Percentiles rank a stretch among this genome's conserved stretches.
These are phyloP conservation scores for Diorhabda elongata DNA, from an alignment of 1,140 invertebrate species.

Conservation along the genomic window DNA sequence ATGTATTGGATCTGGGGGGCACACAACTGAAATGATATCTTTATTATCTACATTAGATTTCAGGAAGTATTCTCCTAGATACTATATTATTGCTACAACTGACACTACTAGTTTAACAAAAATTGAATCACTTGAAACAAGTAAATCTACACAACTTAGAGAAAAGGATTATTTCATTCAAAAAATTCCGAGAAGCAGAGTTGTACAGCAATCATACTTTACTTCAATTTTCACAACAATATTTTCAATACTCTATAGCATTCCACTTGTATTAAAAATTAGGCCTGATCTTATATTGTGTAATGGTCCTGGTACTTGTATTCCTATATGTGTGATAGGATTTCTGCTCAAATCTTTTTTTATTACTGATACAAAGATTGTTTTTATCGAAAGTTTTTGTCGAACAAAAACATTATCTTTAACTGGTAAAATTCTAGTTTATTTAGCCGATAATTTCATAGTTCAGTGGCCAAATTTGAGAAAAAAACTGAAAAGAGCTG, in stretches of 20 bases:
- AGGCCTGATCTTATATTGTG: constrained; percentile 77
- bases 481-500: constrained; percentile 39
- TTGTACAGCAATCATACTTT: constrained; percentile 82
- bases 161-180: constrained; percentile 52
- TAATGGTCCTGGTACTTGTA: constrained; percentile 94
- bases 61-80: constrained; percentile 60
- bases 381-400: constrained; percentile 94
- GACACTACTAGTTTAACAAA: constrained; percentile 72
- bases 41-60: constrained; percentile 60
- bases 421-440: constrained; percentile 81
- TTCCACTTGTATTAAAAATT: constrained; percentile 67
- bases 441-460: constrained; percentile 77
- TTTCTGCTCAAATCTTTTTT: constrained; percentile 50
- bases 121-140: constrained; percentile 54
- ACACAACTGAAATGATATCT: constrained; percentile 85
- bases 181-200: constrained; percentile 75
- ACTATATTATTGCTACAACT: constrained; percentile 75
- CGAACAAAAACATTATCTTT: constrained; percentile 84
- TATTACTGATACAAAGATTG: constrained; percentile 66
- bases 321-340: constrained; percentile 54
- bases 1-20: constrained; percentile 56
- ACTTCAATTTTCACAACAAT: constrained; percentile 76
- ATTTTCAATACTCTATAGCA: constrained; percentile 60
- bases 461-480: constrained; percentile 79
- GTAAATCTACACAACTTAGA: constrained; percentile 31